phyloP scores from a whole-genome alignment of 2,797 vertebrate species.

The Macropodus opercularis region DNA sequence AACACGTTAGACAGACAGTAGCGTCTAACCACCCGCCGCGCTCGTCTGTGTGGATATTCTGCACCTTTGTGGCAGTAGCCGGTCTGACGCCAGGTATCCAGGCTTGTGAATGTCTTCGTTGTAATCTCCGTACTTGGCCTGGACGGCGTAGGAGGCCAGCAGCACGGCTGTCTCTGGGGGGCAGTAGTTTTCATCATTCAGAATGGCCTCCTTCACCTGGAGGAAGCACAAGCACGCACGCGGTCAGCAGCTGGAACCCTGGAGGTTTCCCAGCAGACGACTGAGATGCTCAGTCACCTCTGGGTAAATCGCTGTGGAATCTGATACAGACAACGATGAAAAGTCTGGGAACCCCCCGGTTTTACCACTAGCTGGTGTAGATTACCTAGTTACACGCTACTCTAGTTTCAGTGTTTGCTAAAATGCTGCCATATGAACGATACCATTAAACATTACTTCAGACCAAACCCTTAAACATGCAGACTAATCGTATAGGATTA shows the following conservation, averaged over 20 bases:
- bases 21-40: too few relatives aligned
- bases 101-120: slow-evolving; percentile 89
- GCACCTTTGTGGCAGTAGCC: slow-evolving; percentile 92
- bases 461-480: too few relatives aligned
- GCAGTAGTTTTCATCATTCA: slow-evolving; percentile 96
- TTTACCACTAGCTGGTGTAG: neutral
- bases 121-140: slow-evolving; percentile 92
- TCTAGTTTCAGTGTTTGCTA: neutral
- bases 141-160: slow-evolving; percentile 92
- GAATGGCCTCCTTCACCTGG: slow-evolving; percentile 91
- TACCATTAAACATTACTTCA: too few relatives aligned
- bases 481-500: too few relatives aligned
- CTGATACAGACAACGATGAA: neutral
- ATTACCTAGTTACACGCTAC: too few relatives aligned
- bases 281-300: neutral
- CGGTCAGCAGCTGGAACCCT: neutral
- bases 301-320: neutral
- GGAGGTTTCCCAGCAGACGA: neutral
- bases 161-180: slow-evolving; percentile 94
- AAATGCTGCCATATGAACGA: too few relatives aligned
- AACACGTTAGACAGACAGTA: too few relatives aligned
- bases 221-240: neutral
- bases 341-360: neutral
- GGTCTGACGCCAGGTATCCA: slow-evolving; percentile 90
- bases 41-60: slow-evolving; percentile 5